Evolutionary conservation across 2,888 invertebrate genomes (phyloP), one percentile per base, ranked within the genome.

Genomic region (Drosophila mettleri): DNA sequence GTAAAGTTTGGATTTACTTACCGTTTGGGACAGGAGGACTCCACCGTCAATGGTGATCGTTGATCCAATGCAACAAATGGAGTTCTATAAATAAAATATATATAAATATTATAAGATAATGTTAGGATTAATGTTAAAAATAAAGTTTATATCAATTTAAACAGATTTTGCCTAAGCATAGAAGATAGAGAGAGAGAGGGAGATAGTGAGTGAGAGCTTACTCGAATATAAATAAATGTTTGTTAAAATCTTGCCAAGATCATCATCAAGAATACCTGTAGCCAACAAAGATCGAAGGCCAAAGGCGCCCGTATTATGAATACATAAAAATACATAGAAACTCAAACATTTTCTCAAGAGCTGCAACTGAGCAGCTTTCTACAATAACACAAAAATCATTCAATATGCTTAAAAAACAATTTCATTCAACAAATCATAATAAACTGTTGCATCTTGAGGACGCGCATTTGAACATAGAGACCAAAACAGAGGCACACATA

Each of bases 31-130:
- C 92, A 92, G 88, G 91, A 91, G 80, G 92, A 90, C 89, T 92
- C 92, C 92, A 92, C 92, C 90, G 91, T 91, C 91, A 92, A 90
- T 81, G 92, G 89, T 85, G 91, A 91, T 90, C 92, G 90, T 90
- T 92, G 92, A 89, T 92, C 92, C 91, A 92, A 89, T 88, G 92
- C 90, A 89, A 92, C 89, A 90, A 92, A 91, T 80, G 92, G 92
- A 88, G 92, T 92, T 90, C 92, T 92, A 71, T 22, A 55, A 67
- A 10, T 9, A 18, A 31, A 31, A 57, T 22, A 6, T 29, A 33
- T 20, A 5, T 48, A n/a, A 9, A 10, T 34, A 34, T 34, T 39
- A 14, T 5, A 9, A 18, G 4, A 33, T 34, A 68, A 7, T 34
- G 4, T 10, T 31, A 2, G 3, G 6, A 18, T 14, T 14, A 18